Percentiles rank a stretch among this genome's conserved stretches.
Conservation (phyloP, 2,113 vertebrate genomes). For the Tenrec ecaudatus region DNA sequence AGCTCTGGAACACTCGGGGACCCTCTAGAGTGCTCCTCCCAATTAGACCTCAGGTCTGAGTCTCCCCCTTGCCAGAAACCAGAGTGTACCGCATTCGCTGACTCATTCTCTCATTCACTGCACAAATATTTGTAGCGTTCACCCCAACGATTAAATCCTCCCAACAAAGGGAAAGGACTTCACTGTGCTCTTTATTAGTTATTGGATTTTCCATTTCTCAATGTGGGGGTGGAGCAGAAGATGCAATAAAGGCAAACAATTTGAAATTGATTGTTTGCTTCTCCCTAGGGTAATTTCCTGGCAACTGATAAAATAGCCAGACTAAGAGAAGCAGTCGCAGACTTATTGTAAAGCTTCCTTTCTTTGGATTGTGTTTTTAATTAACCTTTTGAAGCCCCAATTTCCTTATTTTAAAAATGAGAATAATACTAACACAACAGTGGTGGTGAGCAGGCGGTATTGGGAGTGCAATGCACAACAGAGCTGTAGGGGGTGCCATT, state of each 20-base stretch:
- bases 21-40: neutral
- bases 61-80: accelerated
- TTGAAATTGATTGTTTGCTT: slow-evolving; percentile 73
- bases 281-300: slow-evolving; percentile 76
- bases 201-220: slow-evolving; percentile 81
- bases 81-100: neutral
- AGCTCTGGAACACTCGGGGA: neutral
- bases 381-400: neutral
- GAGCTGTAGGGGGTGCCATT: neutral
- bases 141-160: slow-evolving; percentile 69
- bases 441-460: neutral
- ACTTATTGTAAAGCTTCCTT: slow-evolving; percentile 43
- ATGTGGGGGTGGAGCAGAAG: slow-evolving; percentile 61
- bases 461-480: accelerated
- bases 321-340: neutral
- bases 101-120: slow-evolving; percentile 7
- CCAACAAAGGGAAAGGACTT: slow-evolving; percentile 59
- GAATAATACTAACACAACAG: neutral
- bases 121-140: slow-evolving; percentile 70
- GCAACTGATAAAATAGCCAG: slow-evolving; percentile 65
- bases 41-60: too few species aligned
- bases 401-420: slow-evolving; percentile 55
- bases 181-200: slow-evolving; percentile 75
- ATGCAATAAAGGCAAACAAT: slow-evolving; percentile 76
- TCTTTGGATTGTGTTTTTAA: neutral